A percentile compares a stretch with the other conserved stretches of the same genome.
Conservation (phyloP, 2,113 vertebrate species). For the Neomonachus schauinslandi region DNA sequence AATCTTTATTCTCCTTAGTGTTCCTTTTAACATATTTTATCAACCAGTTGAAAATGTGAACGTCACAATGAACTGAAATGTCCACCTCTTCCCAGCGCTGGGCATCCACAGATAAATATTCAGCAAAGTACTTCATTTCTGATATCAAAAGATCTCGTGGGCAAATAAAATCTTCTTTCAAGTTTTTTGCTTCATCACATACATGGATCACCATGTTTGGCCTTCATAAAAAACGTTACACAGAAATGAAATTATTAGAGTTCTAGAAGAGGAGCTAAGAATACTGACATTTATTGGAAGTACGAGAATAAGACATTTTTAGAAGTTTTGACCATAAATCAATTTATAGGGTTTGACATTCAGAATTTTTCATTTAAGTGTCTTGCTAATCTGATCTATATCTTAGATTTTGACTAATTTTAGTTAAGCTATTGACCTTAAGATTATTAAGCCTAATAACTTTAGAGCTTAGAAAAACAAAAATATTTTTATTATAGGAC, state of each 20-base stretch:
- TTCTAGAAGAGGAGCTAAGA: constrained; percentile 58
- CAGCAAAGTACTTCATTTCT: constrained; percentile 99
- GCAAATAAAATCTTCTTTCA: constrained; percentile 98
- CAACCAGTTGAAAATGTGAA: constrained; percentile 99
- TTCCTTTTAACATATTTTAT: constrained; percentile 97
- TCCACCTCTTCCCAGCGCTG: constrained; percentile 99
- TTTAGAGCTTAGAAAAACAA: not conserved
- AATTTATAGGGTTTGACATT: not conserved
- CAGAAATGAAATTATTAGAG: constrained; percentile 69
- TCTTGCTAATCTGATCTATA: not conserved
- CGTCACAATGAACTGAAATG: constrained; percentile 98
- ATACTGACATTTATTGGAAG: constrained; percentile 48
- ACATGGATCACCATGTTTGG: constrained; percentile 99
- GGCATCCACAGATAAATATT: constrained; percentile 95
- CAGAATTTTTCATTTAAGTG: constrained; percentile 26
- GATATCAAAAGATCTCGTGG: constrained; percentile 95
- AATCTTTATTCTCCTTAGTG: constrained; percentile 85
- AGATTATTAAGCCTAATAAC: not conserved
- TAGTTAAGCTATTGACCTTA: not conserved
- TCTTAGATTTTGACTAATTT: constrained; percentile 58
- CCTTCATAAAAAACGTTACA: constrained; percentile 84
- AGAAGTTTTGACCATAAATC: not conserved
- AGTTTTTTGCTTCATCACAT: constrained; percentile 97
- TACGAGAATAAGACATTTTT: not conserved
- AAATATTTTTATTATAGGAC: constrained; percentile 29